Base-by-base conservation (phyloP, 2,797 vertebrate genomes). In the Enteromius thamalakanensis region DNA sequence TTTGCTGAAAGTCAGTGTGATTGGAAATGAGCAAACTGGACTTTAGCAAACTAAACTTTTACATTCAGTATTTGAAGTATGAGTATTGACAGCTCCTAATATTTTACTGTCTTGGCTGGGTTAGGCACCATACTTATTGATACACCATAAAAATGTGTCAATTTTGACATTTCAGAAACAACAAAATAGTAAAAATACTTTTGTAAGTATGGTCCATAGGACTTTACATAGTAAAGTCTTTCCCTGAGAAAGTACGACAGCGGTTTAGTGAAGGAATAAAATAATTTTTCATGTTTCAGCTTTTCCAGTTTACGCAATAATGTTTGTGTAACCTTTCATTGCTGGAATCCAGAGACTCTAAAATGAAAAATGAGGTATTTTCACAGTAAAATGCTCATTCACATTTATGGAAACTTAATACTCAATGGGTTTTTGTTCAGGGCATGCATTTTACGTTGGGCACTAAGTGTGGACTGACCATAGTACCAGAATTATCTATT, bases 311-410 rank as follows among this genome's bases (percentile, higher is more conserved):
- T 71, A 37, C 67, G 45, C 68, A 80, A 6, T 32, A 58, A 80
- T 80, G 51, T 71, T 80, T 80, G 23, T 60, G 23, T 71, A 71
- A 80, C 67, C 49, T 80, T 29, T 70, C 40, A 71, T 71, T 1
- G 1, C 3, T 47, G 67, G 3, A 47, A 71, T 60, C 53, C 37
- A 42, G 9, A 47, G 15, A 47, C 51, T 80, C 67, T 51, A 23
- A 79, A 79, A 67, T 67, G 0, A 60, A 60, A 70, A 58, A 45
- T 0, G 23, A 70, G 79, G 40, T 23, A 32, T 42, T 55, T 32
- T 55, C 29, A 8, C 21, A 45, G 42, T 71, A 12, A 6, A 70
- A 55, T n/a, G 37, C 45, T 7, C 26, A 32, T 80, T 58, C 6
- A 34, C 4, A 47, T 47, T 8, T 5, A 60, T 21, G 2, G 9